Percentiles rank a stretch among this genome's conserved stretches.
Evolutionary conservation across 92 coral and sea anemone species (phyloP).

Genomic region (Palythoa heliodiscus): DNA sequence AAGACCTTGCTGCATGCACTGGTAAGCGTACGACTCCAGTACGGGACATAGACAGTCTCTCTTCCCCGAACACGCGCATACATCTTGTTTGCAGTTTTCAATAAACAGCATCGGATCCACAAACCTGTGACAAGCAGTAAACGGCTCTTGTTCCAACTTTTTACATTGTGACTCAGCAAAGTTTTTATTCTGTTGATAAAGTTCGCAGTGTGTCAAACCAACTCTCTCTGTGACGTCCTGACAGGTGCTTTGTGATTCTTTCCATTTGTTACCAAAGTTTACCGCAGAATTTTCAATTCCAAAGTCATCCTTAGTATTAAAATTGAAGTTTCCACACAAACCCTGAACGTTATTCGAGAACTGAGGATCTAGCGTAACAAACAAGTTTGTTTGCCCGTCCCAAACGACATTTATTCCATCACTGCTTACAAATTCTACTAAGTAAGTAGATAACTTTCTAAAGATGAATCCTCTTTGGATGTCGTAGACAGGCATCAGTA

Average conservation of each 20-base stretch:
- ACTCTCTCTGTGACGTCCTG: slow-evolving; percentile 52
- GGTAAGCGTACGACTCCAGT: slow-evolving; percentile 64
- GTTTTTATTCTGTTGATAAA: slow-evolving; percentile 60
- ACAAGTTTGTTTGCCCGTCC: slow-evolving; percentile 74
- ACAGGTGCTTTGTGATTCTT: slow-evolving; percentile 51
- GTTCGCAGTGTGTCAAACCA: slow-evolving; percentile 63
- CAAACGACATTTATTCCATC: slow-evolving; percentile 66
- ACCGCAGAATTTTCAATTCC: slow-evolving; percentile 63
- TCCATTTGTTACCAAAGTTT: slow-evolving; percentile 72
- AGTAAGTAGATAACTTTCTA: slow-evolving; percentile 59
- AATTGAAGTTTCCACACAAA: slow-evolving; percentile 72
- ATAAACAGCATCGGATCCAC: slow-evolving; percentile 71
- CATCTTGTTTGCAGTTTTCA: slow-evolving; percentile 71
- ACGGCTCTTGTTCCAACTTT: slow-evolving; percentile 62
- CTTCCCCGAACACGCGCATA: slow-evolving; percentile 59
- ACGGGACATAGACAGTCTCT: slow-evolving; percentile 66
- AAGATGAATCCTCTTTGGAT: slow-evolving; percentile 53
- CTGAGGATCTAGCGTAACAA: slow-evolving; percentile 60
- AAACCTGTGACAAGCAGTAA: slow-evolving; percentile 57
- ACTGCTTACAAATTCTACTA: slow-evolving; percentile 63
- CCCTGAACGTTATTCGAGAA: slow-evolving; percentile 75
- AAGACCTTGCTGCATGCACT: slow-evolving; percentile 64
- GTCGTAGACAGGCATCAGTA: slow-evolving; percentile 57
- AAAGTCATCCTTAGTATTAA: slow-evolving; percentile 71
- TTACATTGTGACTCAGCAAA: slow-evolving; percentile 62